Conservation (phyloP, 2,888 invertebrate genomes). For the Lacanobia wlatinum region DNA sequence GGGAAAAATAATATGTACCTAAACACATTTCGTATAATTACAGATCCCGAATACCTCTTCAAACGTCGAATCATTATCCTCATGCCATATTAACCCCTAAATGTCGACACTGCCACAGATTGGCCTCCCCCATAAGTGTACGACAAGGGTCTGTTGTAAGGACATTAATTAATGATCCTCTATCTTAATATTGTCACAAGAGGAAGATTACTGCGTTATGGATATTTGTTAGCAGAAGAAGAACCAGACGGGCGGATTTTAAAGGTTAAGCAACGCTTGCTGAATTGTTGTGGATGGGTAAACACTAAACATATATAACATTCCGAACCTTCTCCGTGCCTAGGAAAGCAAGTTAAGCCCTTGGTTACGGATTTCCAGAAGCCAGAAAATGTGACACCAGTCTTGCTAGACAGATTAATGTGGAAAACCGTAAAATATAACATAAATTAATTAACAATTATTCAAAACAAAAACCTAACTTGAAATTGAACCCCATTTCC, state of each 20-base stretch:
- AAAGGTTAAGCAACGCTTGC: no score
- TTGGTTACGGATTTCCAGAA: no score
- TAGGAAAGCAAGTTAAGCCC: no score
- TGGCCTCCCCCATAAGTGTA: constrained; percentile 19
- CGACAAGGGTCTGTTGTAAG: constrained; percentile 38
- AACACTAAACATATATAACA: no score
- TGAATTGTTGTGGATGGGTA: no score
- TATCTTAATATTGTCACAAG: constrained; percentile 23
- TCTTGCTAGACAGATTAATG: no score
- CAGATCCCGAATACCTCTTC: not conserved
- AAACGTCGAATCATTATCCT: constrained; percentile 16
- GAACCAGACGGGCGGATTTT: no score
- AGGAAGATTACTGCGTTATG: constrained; percentile 22
- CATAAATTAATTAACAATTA: not conserved
- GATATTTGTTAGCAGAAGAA: no score
- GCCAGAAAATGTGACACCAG: no score
- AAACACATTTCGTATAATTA: constrained; percentile 5
- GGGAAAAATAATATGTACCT: not conserved
- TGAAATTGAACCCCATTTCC: constrained; percentile 16
- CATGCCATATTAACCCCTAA: constrained; percentile 35
- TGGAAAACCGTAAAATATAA: not conserved
- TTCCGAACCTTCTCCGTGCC: no score
- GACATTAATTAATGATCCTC: constrained; percentile 36
- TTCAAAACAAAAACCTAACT: constrained; percentile 12
- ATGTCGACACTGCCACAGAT: constrained; percentile 28